These are phyloP conservation scores for Perognathus longimembris DNA, from an alignment of 2,113 vertebrate genomes.

Conservation along the genomic window DNA sequence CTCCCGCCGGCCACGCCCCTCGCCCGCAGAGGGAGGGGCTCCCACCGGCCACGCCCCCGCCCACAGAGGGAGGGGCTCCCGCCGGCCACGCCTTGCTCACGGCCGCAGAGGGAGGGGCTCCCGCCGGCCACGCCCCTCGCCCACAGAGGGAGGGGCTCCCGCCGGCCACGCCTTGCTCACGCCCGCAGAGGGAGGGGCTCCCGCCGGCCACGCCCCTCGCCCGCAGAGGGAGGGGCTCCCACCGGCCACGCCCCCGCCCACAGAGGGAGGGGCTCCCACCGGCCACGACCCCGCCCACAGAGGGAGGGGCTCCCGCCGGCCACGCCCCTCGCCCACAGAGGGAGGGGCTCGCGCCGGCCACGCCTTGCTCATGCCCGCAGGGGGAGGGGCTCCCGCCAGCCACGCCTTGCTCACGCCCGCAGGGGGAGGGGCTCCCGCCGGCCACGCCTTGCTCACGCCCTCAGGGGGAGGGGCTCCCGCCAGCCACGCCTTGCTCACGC, in stretches of 20 bases:
- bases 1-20: background rate
- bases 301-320: background rate
- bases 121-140: background rate
- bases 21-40: background rate
- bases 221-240: background rate
- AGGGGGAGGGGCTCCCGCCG: background rate
- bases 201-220: background rate
- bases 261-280: background rate
- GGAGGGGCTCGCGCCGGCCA: slow-evolving; percentile 1
- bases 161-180: background rate
- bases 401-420: background rate
- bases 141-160: background rate
- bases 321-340: slow-evolving; percentile 9
- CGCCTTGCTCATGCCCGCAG: background rate
- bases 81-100: background rate
- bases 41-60: slow-evolving; percentile 32
- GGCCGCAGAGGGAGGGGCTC: background rate
- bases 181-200: background rate
- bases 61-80: background rate
- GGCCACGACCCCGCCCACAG: slow-evolving; percentile 18
- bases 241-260: slow-evolving; percentile 23
- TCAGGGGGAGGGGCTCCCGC: background rate
- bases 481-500: background rate
- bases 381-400: background rate
- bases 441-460: background rate